A percentile compares a stretch with the other conserved stretches of the same genome.
phyloP scores from a whole-genome alignment of 2,888 invertebrate species.

The Mayetiola destructor region DNA sequence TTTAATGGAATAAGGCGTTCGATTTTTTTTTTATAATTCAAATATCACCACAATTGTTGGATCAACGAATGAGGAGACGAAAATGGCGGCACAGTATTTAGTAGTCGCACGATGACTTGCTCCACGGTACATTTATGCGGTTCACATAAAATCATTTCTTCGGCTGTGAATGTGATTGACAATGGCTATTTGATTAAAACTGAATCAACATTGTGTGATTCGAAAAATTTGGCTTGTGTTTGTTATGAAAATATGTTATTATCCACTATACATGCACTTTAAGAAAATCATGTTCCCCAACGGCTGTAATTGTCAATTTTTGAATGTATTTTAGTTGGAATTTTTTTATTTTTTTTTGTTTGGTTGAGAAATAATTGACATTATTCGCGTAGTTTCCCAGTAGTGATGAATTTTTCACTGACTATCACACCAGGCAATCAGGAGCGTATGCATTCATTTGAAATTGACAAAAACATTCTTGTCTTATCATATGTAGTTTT shows the following conservation, averaged over 20 bases:
- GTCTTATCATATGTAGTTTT: too few relatives aligned
- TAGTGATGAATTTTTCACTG: conserved; percentile 23
- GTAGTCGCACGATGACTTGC: conserved; percentile 9
- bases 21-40: too few relatives aligned
- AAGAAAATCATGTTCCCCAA: neutral
- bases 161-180: neutral
- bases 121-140: neutral
- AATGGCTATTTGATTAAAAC: neutral
- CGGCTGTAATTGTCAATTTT: neutral
- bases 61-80: neutral
- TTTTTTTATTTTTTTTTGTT: conserved; percentile 5
- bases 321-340: neutral
- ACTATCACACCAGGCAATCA: conserved; percentile 33
- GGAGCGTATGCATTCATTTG: conserved; percentile 16
- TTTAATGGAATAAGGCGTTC: too few relatives aligned
- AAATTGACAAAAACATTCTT: too few relatives aligned
- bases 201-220: neutral
- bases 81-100: conserved; percentile 8
- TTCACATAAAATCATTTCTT: neutral
- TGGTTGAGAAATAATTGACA: conserved; percentile 12
- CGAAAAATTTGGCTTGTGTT: neutral
- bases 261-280: neutral
- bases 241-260: neutral
- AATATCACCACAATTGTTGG: too few relatives aligned
- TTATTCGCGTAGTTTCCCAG: conserved; percentile 8